Base-by-base conservation (phyloP, 2,888 invertebrate genomes). In the Eupithecia insigniata region DNA sequence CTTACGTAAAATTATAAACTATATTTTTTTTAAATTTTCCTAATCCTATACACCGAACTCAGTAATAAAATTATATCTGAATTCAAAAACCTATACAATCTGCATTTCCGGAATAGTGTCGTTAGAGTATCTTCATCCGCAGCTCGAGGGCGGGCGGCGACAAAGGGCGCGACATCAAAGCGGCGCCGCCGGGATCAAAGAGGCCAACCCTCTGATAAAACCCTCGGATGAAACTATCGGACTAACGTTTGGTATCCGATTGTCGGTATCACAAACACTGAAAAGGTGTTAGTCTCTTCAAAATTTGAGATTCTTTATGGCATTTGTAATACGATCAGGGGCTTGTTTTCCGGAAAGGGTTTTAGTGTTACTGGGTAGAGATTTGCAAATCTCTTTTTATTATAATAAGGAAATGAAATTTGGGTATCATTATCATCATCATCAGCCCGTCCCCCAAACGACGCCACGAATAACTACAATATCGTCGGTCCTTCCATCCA, bases 161-260 rank as follows among this genome's bases (percentile, higher is more conserved):
- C 91, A 92, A 91, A 92, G 90, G 89, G 84, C 84, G 82, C 83
- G 77, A 88, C 86, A 84, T 90, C 90, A 90, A 91, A 92, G 90
- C 81, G 83, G 72, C 43, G n/a, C 68, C 80, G 79, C 80, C 80
- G 83, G 86, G 89, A 88, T 90, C 90, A 89, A 90, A 90, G 89
- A 80, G 82, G 81, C 82, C 84, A 85, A 83, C 84, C 83, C 76
- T 79, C 81, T 86, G 90, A 89, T 89, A 89, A 85, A 88, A 77
- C 84, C 83, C 85, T 79, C 83, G 87, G 89, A 89, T 89, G 86
- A 90, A 90, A 85, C 89, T 83, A 85, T 86, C 86, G 83, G 81
- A 88, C 83, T 79, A 77, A 74, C 88, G 88, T 88, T 89, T 90
- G 86, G 88, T 90, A 90, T 90, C 87, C 85, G 91, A 92, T 90